Base-by-base conservation (phyloP, 1,140 invertebrate genomes). In the Bradynema listronoti region DNA sequence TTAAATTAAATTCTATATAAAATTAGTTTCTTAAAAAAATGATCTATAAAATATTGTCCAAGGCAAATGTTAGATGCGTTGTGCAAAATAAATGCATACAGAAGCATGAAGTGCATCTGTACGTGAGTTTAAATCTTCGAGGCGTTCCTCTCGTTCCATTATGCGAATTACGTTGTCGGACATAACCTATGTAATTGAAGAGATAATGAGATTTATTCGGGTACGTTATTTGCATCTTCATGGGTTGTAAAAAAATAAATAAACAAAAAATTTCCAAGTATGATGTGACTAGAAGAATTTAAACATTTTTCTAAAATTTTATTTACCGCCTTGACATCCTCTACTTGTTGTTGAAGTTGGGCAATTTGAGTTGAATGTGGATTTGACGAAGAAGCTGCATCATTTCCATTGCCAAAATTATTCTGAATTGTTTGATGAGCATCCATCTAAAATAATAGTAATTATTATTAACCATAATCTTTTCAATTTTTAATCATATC, bases 141-240 rank as follows among this genome's bases (percentile, higher is more conserved):
- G 67, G 39, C 69, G 68, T 46, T 81, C 79, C 5, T 80, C 80
- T 33, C 80, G 63, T 58, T 81, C 71, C 47, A 81, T 58, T 1
- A 81, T 78, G 16, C 72, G 67, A 55, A 80, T 78, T 30, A 81
- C 80, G 60, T 81, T 81, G 60, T 80, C 74, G 46, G 78, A 75
- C 80, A 81, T 81, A 0, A 55, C 33, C 52, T 55, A 46, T 39
- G 36, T 39, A 39, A 11, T 11, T 39, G 36, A 39, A 39, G 11
- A 39, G 19, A 39, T 11, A 39, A 19, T 11, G 19, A 39, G 11
- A 11, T 39, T 39, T 39, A 19, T 19, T 39, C 36, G 36, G 11
- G 36, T 19, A 39, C 11, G 36, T 39, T 11, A 39, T 11, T 11
- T 39, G 19, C 36, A 39, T 39, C 11, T 11, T 19, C 19, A 39